These are phyloP conservation scores for Ancistrus triradiatus DNA, from an alignment of 2,113 vertebrate genomes.

Conservation along the genomic window DNA sequence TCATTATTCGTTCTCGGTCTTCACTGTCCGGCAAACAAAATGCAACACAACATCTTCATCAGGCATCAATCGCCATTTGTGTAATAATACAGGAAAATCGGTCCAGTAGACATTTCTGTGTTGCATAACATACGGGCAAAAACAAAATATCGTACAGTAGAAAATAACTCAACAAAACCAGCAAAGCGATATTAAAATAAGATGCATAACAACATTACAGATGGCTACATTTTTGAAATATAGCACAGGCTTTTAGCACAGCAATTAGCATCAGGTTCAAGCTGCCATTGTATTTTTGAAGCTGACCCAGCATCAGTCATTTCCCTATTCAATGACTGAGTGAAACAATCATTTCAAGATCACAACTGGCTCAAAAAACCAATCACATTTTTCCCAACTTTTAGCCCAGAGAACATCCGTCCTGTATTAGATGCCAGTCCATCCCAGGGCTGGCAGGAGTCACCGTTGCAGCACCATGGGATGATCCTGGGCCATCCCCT, in stretches of 20 bases:
- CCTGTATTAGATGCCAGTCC: too few relatives aligned
- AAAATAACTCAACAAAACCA: conserved; percentile 42
- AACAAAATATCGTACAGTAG: conserved; percentile 59
- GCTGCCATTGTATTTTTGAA: neutral
- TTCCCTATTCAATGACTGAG: neutral
- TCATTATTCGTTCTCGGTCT: too few relatives aligned
- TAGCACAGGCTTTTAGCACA: conserved; percentile 43
- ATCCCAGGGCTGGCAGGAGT: too few relatives aligned
- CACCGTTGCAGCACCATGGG: too few relatives aligned
- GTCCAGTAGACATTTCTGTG: conserved; percentile 58
- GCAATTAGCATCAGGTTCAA: conserved; percentile 34
- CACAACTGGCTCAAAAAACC: too few relatives aligned
- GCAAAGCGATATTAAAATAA: conserved; percentile 41
- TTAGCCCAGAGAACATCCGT: too few relatives aligned
- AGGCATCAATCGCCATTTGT: conserved; percentile 68
- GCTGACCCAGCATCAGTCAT: neutral
- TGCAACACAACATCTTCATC: too few relatives aligned
- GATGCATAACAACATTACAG: conserved; percentile 54
- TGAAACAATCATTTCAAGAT: too few relatives aligned
- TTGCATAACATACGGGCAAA: conserved; percentile 56
- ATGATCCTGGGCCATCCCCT: too few relatives aligned
- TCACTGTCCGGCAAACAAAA: too few relatives aligned
- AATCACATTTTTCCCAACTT: too few relatives aligned
- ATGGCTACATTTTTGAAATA: conserved; percentile 50
- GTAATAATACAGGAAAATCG: conserved; percentile 56